Percentiles rank a stretch among this genome's conserved stretches.
These are phyloP conservation scores for Myripristis murdjan DNA, from an alignment of 2,797 vertebrate genomes.

Conservation along the genomic window DNA sequence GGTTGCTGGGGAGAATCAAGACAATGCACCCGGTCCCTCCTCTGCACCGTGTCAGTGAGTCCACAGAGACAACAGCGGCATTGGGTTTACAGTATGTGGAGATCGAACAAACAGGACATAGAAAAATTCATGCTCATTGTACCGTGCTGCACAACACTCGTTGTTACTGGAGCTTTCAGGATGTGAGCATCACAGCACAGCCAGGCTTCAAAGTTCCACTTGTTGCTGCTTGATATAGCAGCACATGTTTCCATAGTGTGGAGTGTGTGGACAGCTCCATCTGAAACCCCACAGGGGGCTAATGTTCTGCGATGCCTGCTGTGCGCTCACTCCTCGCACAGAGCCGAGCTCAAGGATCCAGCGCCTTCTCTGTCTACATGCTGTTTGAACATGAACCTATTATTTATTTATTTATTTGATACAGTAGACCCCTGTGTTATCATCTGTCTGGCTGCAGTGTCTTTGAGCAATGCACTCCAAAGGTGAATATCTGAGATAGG, in stretches of 20 bases:
- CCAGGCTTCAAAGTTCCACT: slow-evolving; percentile 13
- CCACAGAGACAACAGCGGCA: slow-evolving; percentile 1
- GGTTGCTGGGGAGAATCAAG: slow-evolving; percentile 42
- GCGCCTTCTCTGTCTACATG: slow-evolving; percentile 32
- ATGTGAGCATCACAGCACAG: slow-evolving; percentile 52
- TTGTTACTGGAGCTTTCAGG: slow-evolving; percentile 20
- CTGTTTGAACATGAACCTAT: slow-evolving; percentile 42
- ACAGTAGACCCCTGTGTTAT: background rate
- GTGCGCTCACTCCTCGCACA: slow-evolving; percentile 33
- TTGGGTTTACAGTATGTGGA: background rate
- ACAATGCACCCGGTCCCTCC: slow-evolving; percentile 50
- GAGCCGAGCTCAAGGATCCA: slow-evolving; percentile 23
- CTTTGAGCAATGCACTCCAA: slow-evolving; percentile 48
- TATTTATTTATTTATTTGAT: background rate
- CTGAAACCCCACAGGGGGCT: slow-evolving; percentile 49
- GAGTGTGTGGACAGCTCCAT: slow-evolving; percentile 49
- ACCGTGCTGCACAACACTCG: background rate
- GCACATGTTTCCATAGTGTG: slow-evolving; percentile 37
- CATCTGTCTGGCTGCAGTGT: slow-evolving; percentile 46
- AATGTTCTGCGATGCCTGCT: slow-evolving; percentile 49
- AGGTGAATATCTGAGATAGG: slow-evolving; percentile 7
- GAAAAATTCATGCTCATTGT: slow-evolving; percentile 56
- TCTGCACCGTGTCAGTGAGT: slow-evolving; percentile 23
- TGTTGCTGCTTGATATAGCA: slow-evolving; percentile 11
- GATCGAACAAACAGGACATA: background rate